A percentile compares a stretch with the other conserved stretches of the same genome.
Evolutionary conservation across 2,888 invertebrate genomes (phyloP).

Genomic region (Mimumesa dahlbomi): DNA sequence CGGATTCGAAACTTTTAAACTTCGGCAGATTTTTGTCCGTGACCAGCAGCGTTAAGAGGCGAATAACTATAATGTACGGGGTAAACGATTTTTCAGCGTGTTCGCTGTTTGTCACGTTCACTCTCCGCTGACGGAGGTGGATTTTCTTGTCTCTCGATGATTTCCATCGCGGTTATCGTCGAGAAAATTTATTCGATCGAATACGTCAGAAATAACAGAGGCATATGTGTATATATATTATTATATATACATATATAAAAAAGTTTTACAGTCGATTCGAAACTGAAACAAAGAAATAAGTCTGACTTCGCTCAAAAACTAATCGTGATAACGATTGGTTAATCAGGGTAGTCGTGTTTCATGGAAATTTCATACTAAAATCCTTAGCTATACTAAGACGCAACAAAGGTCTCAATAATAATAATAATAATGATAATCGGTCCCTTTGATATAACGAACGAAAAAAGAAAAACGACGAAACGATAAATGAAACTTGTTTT

Average conservation of each 20-base stretch:
- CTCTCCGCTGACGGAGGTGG: too few relatives aligned
- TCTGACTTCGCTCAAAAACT: constrained; percentile 39
- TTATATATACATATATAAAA: too few relatives aligned
- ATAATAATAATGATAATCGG: constrained; percentile 10
- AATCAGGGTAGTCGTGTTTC: constrained; percentile 52
- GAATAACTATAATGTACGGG: too few relatives aligned
- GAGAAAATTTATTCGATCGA: constrained; percentile 35
- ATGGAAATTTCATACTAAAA: constrained; percentile 20
- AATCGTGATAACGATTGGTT: constrained; percentile 40
- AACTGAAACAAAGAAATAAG: background rate
- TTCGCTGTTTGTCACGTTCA: too few relatives aligned
- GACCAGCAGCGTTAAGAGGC: too few relatives aligned
- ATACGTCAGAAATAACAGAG: constrained; percentile 50
- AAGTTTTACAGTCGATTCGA: constrained; percentile 33
- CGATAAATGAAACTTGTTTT: constrained; percentile 3
- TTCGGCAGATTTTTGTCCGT: constrained; percentile 2
- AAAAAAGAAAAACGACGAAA: background rate
- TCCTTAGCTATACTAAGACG: too few relatives aligned
- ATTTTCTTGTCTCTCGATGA: background rate
- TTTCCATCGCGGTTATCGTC: constrained; percentile 14
- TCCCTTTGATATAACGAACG: background rate
- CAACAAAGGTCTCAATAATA: too few relatives aligned
- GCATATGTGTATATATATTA: constrained; percentile 36
- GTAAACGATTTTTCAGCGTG: too few relatives aligned
- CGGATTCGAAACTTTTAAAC: constrained; percentile 23